phyloP scores from a whole-genome alignment of 1,140 invertebrate species.

The Amphibalanus amphitrite region DNA sequence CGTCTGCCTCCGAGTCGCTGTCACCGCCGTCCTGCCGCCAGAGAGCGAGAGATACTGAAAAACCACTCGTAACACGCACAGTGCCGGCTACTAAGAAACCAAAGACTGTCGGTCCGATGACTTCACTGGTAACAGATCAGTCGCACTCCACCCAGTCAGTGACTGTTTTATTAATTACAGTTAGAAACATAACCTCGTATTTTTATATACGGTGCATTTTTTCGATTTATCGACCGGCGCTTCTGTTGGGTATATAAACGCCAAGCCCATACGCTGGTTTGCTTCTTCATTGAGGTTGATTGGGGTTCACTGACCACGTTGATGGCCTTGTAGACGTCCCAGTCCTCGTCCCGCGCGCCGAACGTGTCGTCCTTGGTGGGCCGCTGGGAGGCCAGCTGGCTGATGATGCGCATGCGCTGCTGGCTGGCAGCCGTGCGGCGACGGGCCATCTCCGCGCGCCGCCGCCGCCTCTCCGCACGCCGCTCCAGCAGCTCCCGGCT shows the following conservation, averaged over 20 bases:
- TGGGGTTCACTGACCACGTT: slow-evolving; percentile 39
- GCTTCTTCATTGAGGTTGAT: too few relatives aligned
- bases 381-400: slow-evolving; percentile 54
- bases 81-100: neutral
- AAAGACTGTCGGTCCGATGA: neutral
- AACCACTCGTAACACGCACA: neutral
- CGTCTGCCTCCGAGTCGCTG: slow-evolving; percentile 79
- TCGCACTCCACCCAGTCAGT: too few relatives aligned
- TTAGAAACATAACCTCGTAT: too few relatives aligned
- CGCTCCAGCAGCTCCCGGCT: slow-evolving; percentile 46
- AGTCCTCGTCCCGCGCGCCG: slow-evolving; percentile 80
- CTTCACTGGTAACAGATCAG: neutral
- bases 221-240: slow-evolving; percentile 5
- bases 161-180: neutral
- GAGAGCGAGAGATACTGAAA: neutral
- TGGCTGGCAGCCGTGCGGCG: slow-evolving; percentile 73
- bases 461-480: slow-evolving; percentile 48
- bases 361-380: slow-evolving; percentile 77
- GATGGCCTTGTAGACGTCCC: slow-evolving; percentile 89
- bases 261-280: neutral
- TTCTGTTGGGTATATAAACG: neutral
- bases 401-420: slow-evolving; percentile 83
- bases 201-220: neutral
- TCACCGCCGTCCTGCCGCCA: slow-evolving; percentile 43
- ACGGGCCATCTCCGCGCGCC: slow-evolving; percentile 70